phyloP scores from a whole-genome alignment of 2,797 vertebrate species.

The Lacerta viridis region DNA sequence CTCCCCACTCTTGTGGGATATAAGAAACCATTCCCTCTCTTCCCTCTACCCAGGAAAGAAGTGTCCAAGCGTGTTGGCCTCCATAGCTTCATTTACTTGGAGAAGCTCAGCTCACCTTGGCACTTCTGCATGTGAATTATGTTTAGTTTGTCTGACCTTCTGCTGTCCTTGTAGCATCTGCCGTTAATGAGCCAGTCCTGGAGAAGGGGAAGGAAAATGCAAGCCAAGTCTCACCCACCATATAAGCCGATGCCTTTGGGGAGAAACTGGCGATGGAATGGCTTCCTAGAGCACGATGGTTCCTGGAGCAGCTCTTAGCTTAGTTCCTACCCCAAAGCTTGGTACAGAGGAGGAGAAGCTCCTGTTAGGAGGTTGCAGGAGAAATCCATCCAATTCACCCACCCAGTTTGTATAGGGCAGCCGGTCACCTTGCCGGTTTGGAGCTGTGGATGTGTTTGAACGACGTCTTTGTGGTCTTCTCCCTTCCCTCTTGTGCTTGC shows the following conservation, averaged over 20 bases:
- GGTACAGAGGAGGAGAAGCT: not conserved
- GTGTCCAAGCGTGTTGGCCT: not conserved
- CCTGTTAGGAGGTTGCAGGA: not conserved
- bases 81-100: not conserved
- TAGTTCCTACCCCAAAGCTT: not conserved
- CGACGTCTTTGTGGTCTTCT: not conserved
- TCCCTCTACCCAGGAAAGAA: no score
- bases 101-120: no score
- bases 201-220: not conserved
- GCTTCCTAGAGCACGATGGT: not conserved
- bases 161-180: not conserved
- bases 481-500: conserved; percentile 41
- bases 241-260: not conserved
- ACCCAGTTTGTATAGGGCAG: not conserved
- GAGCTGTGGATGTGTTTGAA: no score
- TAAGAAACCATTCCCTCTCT: not conserved
- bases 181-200: no score
- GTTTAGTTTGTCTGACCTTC: not conserved
- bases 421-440: no score
- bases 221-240: no score
- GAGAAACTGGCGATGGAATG: not conserved
- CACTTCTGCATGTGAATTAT: not conserved
- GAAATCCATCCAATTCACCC: not conserved
- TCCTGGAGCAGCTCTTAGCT: no score
- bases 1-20: not conserved